phyloP scores from a whole-genome alignment of 2,113 vertebrate species.

The Ciconia stormi region DNA sequence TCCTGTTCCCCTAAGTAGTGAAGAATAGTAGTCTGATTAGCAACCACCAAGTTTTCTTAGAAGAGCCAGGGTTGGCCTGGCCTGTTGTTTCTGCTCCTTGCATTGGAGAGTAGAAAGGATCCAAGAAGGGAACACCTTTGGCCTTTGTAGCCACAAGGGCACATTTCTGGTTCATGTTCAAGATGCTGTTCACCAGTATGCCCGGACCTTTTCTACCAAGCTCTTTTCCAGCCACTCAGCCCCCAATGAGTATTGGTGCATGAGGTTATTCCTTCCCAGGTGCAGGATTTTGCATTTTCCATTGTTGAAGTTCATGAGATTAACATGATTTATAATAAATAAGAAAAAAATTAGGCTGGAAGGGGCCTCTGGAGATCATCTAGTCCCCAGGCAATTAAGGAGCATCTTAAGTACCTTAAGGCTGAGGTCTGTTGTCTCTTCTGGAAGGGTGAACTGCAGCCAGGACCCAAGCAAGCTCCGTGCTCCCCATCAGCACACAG shows the following conservation, averaged over 20 bases:
- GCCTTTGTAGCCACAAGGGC: not conserved
- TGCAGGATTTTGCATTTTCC: not conserved
- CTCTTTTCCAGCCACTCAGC: not conserved
- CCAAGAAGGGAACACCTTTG: not conserved
- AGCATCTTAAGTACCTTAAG: not conserved
- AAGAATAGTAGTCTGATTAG: not conserved
- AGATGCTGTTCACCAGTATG: not conserved
- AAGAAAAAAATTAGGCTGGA: not conserved
- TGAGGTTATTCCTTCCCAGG: too few relatives aligned
- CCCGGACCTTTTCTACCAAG: not conserved
- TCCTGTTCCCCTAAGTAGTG: not conserved
- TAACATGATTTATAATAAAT: not conserved
- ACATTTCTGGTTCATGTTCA: not conserved
- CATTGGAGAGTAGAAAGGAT: not conserved
- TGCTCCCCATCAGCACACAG: not conserved
- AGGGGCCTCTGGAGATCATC: too few relatives aligned
- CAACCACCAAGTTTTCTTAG: not conserved
- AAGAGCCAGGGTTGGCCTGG: not conserved
- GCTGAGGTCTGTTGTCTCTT: not conserved
- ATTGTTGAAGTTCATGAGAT: not conserved
- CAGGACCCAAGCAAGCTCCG: not conserved
- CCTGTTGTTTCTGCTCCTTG: not conserved
- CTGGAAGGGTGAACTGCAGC: not conserved
- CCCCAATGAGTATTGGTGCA: too few relatives aligned
- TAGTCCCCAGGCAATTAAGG: not conserved